phyloP scores from a whole-genome alignment of 2,888 invertebrate genomes.

The Chrysomela aeneicollis region DNA sequence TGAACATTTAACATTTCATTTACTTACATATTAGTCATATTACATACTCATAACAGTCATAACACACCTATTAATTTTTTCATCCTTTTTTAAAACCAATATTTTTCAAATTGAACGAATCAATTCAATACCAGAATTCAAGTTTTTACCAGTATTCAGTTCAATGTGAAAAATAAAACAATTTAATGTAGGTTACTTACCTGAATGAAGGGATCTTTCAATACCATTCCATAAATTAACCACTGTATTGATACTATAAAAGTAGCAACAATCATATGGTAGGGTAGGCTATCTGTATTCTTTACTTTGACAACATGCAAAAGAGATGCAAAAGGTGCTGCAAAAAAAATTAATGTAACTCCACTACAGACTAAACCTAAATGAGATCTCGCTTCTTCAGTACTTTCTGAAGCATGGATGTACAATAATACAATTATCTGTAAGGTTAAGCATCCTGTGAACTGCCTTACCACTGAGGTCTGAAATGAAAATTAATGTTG shows the following conservation, averaged over 20 bases:
- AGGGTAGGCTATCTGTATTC: conserved; percentile 86
- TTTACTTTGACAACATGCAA: conserved; percentile 81
- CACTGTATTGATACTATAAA: conserved; percentile 85
- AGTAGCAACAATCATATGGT: conserved; percentile 84
- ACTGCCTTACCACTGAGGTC: conserved; percentile 69
- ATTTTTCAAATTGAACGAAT: too few species aligned
- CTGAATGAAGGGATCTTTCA: conserved; percentile 81
- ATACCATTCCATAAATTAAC: conserved; percentile 82
- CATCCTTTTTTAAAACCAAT: too few species aligned
- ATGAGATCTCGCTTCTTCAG: conserved; percentile 64
- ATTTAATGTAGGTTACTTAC: conserved; percentile 63
- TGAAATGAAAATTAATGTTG: conserved; percentile 47
- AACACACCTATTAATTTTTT: too few species aligned
- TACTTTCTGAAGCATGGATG: conserved; percentile 66
- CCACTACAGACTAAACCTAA: conserved; percentile 77
- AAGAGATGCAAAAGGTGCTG: conserved; percentile 81
- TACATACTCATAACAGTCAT: too few species aligned
- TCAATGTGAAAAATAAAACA: too few species aligned
- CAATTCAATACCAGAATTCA: too few species aligned
- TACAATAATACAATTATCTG: conserved; percentile 68
- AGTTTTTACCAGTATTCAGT: too few species aligned
- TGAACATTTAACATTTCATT: too few species aligned
- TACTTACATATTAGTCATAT: too few species aligned
- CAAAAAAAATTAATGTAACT: conserved; percentile 81
- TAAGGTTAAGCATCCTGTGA: conserved; percentile 64